These are phyloP conservation scores for Vulpes ferrilata DNA, from an alignment of 2,113 vertebrate species.

Conservation along the genomic window DNA sequence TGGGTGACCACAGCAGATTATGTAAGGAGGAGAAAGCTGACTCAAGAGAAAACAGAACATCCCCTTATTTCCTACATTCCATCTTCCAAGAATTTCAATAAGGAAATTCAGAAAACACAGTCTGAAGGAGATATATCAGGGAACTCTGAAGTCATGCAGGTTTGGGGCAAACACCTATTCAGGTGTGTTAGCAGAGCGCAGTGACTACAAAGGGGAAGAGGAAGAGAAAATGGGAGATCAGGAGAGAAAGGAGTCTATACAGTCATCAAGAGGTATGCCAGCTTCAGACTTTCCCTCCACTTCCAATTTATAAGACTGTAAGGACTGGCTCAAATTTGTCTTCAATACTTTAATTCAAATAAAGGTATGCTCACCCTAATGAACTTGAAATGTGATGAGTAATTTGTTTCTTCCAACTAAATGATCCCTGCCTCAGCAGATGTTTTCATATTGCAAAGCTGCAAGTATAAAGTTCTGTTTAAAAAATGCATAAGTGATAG, in stretches of 20 bases:
- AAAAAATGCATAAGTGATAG: neutral
- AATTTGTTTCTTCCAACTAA: constrained; percentile 43
- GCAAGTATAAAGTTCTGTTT: neutral
- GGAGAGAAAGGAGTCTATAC: neutral
- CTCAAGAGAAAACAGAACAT: neutral
- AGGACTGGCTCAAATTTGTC: neutral
- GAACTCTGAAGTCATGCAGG: neutral
- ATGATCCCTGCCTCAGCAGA: neutral
- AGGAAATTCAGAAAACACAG: neutral
- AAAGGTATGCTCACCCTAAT: neutral
- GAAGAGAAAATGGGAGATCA: neutral
- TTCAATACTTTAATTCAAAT: neutral
- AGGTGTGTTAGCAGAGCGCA: neutral
- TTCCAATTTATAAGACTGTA: neutral
- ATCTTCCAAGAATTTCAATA: neutral
- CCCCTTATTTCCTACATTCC: neutral
- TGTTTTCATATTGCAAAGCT: neutral
- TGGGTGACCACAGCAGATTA: neutral
- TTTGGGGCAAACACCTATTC: neutral
- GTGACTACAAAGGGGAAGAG: neutral
- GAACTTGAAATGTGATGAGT: neutral
- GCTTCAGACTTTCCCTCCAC: neutral
- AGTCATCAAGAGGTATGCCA: neutral
- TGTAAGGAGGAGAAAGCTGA: neutral
- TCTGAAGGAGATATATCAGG: neutral